A percentile compares a stretch with the other conserved stretches of the same genome.
These are phyloP conservation scores for Glyphotaelius pellucidus DNA, from an alignment of 2,888 invertebrate species.

Conservation along the genomic window DNA sequence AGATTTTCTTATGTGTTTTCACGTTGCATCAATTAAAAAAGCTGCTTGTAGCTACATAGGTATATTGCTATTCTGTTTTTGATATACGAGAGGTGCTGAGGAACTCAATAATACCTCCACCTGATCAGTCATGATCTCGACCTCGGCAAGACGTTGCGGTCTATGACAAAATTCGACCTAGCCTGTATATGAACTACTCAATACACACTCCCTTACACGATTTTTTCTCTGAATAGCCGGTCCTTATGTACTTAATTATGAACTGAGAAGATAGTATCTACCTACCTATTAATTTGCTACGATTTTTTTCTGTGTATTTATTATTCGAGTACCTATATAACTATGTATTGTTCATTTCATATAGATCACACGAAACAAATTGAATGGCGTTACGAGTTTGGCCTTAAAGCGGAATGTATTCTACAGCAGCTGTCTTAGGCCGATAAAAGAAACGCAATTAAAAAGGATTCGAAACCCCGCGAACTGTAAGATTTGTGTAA, in stretches of 20 bases:
- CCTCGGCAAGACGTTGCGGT: too few relatives aligned
- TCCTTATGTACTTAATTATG: too few relatives aligned
- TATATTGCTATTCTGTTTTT: background rate
- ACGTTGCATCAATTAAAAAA: too few relatives aligned
- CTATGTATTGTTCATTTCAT: background rate
- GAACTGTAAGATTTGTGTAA: slow-evolving; percentile 42
- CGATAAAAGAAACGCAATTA: slow-evolving; percentile 55
- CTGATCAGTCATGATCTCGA: too few relatives aligned
- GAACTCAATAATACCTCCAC: too few relatives aligned
- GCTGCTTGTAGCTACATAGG: too few relatives aligned
- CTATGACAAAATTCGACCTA: too few relatives aligned
- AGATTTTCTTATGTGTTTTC: too few relatives aligned
- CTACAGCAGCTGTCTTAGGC: background rate
- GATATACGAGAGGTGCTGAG: too few relatives aligned
- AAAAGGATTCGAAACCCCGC: slow-evolving; percentile 51
- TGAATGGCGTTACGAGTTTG: background rate
- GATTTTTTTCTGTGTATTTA: background rate
- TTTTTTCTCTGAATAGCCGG: too few relatives aligned
- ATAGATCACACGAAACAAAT: background rate
- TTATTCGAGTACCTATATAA: background rate
- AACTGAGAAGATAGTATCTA: background rate
- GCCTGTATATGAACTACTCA: background rate
- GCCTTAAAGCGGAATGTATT: background rate
- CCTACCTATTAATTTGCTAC: background rate
- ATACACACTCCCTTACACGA: background rate